A percentile compares a stretch with the other conserved stretches of the same genome.
These are phyloP conservation scores for Philypnodon macrostomus DNA, from an alignment of 2,797 vertebrate genomes.

Conservation along the genomic window DNA sequence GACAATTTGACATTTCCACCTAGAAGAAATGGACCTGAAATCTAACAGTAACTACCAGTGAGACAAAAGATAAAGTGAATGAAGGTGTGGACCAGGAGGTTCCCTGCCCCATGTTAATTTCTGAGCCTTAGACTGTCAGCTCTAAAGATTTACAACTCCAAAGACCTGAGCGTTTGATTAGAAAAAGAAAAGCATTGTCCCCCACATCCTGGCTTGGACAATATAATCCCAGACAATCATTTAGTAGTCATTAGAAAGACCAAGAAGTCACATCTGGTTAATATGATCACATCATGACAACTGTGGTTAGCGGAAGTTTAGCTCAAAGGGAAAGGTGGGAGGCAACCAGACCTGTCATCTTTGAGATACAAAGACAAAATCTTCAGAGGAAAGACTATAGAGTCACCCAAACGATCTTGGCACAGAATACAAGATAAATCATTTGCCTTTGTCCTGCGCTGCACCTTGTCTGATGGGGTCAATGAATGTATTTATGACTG, in stretches of 20 bases:
- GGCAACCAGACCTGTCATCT: slow-evolving; percentile 23
- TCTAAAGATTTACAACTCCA: slow-evolving; percentile 18
- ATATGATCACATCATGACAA: too few species aligned
- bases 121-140: slow-evolving; percentile 23
- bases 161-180: slow-evolving; percentile 6
- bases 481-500: slow-evolving; percentile 13
- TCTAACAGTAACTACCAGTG: too few species aligned
- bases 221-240: neutral
- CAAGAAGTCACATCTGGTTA: neutral
- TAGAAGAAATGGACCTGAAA: too few species aligned
- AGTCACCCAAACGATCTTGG: slow-evolving; percentile 16
- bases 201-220: slow-evolving; percentile 30
- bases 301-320: too few species aligned
- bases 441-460: slow-evolving; percentile 13
- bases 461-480: slow-evolving; percentile 19
- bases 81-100: too few species aligned
- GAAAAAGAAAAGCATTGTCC: slow-evolving; percentile 48
- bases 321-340: slow-evolving; percentile 14
- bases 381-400: slow-evolving; percentile 7
- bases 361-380: slow-evolving; percentile 10
- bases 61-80: too few species aligned
- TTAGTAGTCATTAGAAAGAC: neutral
- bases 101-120: slow-evolving; percentile 3
- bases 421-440: slow-evolving; percentile 46
- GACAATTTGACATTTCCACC: too few species aligned